Base-by-base conservation (phyloP, 2,113 vertebrate species). In the Odontesthes bonariensis region DNA sequence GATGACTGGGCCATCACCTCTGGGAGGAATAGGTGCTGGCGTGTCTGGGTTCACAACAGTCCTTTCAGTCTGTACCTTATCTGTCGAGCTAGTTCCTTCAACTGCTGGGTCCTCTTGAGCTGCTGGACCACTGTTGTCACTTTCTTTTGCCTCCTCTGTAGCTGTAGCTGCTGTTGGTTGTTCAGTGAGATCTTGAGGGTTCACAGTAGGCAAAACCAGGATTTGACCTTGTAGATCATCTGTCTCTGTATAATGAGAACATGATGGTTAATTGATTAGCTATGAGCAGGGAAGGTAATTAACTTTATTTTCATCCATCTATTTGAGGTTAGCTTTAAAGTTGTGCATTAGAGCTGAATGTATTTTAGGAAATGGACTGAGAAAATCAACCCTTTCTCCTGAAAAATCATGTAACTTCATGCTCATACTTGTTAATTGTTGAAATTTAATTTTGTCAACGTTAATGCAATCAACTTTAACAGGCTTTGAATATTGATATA, bases 1-100 rank as follows among this genome's bases (percentile, higher is more conserved):
- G 57, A 75, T 78, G 8, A 6, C 7, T 1, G 85, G 65, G 1
- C 86, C 84, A 1, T 92, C 91, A 0, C 91, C 91, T 84, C 90
- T 88, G 13, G 73, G 8, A 13, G 89, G 83, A 5, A 27, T n/a
- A 1, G 84, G 73, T 19, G 68, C 61, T n/a, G 49, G 64, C 1
- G 85, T 86, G 44, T 76, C 42, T 23, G 46, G 4, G 9, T 75
- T 31, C 1, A 7, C 1, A 1, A 10, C 6, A 2, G 63, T 38
- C 20, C 1, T 5, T 0, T 66, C 40, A 0, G 65, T 82, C 0
- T 58, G 27, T 1, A 17, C 35, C 4, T 63, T n/a, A 1, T 8
- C 1, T 3, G 35, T 69, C 9, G n/a, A 6, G 22, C 20, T 23
- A 13, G 40, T 20, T 23, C 0, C 57, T 3, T 58, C 31, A 3